Base-by-base conservation (phyloP, 2,113 vertebrate species). In the Chloropsis cyanopogon region DNA sequence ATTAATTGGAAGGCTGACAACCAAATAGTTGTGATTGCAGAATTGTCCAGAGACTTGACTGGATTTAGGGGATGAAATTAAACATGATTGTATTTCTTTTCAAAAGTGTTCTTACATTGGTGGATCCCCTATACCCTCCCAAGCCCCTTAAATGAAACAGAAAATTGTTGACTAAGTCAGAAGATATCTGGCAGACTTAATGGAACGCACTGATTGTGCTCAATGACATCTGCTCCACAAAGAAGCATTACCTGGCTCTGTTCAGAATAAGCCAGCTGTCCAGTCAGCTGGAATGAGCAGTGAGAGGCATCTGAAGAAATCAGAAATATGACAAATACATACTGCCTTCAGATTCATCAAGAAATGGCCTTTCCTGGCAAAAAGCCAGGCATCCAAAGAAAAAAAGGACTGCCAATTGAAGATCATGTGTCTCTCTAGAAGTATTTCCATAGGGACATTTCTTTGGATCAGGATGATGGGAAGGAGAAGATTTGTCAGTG, bases 301-400 rank as follows among this genome's bases (percentile, higher is more conserved):
- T 78, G 23, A 89, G 59, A 85, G n/a, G 18, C 63, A 29, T 69
- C 78, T 90, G 78, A 95, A 94, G 63, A 95, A 78, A 86, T 78
- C 52, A 86, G 68, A 93, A 92, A 92, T 53, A 92, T 0, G 1
- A 76, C 61, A 92, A 86, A 84, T 35, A 50, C 22, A 59, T 69
- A 65, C 17, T 73, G 63, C 26, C 63, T 78, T 88, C 71, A 85
- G 39, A 91, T 77, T 50, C 94, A 88, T 65, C 28, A 72, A 92
- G 25, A 79, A 93, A 77, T 50, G 42, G 28, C 29, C 61, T 82
- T 80, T 72, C 20, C 46, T 87, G 70, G 90, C 35, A 90, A 84
- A 93, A 91, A 91, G 49, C 17, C 66, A 92, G 35, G 56, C 60
- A 89, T 80, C 29, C 46, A 77, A 72, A 82, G 18, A 26, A 5